phyloP scores from a whole-genome alignment of 2,888 invertebrate genomes.

The Diabrotica balteata region DNA sequence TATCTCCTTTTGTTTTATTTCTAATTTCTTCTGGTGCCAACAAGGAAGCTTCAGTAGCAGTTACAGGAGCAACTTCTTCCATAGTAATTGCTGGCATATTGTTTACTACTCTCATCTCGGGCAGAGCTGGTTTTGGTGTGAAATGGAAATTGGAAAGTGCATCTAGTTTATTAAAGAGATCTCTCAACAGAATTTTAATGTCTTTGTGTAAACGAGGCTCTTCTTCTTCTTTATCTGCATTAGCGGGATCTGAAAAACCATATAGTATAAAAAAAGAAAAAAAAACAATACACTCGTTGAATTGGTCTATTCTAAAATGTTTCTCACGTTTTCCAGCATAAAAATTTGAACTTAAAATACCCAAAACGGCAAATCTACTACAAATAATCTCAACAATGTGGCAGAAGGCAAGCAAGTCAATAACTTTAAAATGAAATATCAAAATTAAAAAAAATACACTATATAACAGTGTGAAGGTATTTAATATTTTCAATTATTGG shows the following conservation, averaged over 20 bases:
- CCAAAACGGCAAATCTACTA: no score
- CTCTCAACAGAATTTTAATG: conserved; percentile 76
- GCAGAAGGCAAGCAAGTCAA: no score
- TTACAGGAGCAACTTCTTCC: conserved; percentile 95
- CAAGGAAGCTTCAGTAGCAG: conserved; percentile 82
- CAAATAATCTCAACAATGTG: no score
- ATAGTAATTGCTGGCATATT: conserved; percentile 90
- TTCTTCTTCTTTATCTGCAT: conserved; percentile 66
- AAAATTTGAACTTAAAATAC: no score
- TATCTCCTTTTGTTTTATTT: conserved; percentile 64
- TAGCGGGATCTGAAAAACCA: conserved; percentile 60
- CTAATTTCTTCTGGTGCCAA: conserved; percentile 93
- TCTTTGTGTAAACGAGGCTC: conserved; percentile 81
- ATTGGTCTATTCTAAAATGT: no score
- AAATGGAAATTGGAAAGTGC: conserved; percentile 94
- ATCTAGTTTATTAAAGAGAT: conserved; percentile 85
- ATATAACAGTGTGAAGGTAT: no score
- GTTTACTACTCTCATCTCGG: conserved; percentile 88
- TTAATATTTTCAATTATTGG: no score
- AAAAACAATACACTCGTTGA: no score
- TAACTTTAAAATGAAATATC: no score
- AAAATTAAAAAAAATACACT: no score
- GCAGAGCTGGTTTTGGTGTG: conserved; percentile 84
- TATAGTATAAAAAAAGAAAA: no score
- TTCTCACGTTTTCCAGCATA: no score